Conservation (phyloP, 2,888 invertebrate genomes). For the Drosophila anomalipes region DNA sequence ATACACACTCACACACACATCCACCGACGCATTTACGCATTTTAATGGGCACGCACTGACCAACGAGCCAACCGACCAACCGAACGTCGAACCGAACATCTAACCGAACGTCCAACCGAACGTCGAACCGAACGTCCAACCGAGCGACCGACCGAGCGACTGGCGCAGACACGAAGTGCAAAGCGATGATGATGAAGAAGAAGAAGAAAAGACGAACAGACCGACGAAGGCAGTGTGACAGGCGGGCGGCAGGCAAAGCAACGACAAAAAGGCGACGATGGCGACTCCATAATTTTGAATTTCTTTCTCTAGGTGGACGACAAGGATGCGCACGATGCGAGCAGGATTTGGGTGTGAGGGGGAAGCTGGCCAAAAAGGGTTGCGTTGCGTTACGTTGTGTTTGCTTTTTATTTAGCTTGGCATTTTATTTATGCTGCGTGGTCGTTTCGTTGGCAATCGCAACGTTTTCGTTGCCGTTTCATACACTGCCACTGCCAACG, state of each 20-base stretch:
- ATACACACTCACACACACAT: conserved; percentile 12
- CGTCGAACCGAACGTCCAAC: neutral
- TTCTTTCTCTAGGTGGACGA: conserved; percentile 60
- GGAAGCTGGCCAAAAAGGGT: conserved; percentile 65
- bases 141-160: neutral
- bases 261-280: conserved; percentile 26
- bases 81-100: neutral
- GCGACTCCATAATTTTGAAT: conserved; percentile 78
- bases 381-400: conserved; percentile 40
- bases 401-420: conserved; percentile 73
- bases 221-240: conserved; percentile 15
- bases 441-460: conserved; percentile 68
- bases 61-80: conserved; percentile 29
- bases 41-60: conserved; percentile 75
- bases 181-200: conserved; percentile 1
- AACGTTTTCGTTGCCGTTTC: conserved; percentile 39
- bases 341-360: neutral
- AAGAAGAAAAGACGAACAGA: neutral
- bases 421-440: conserved; percentile 82
- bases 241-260: conserved; percentile 11
- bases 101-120: neutral
- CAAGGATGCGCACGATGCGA: conserved; percentile 25
- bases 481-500: conserved; percentile 27
- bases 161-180: conserved; percentile 25
- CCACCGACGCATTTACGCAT: conserved; percentile 67